phyloP scores from a whole-genome alignment of 2,113 vertebrate genomes.

The Podarcis cretensis region DNA sequence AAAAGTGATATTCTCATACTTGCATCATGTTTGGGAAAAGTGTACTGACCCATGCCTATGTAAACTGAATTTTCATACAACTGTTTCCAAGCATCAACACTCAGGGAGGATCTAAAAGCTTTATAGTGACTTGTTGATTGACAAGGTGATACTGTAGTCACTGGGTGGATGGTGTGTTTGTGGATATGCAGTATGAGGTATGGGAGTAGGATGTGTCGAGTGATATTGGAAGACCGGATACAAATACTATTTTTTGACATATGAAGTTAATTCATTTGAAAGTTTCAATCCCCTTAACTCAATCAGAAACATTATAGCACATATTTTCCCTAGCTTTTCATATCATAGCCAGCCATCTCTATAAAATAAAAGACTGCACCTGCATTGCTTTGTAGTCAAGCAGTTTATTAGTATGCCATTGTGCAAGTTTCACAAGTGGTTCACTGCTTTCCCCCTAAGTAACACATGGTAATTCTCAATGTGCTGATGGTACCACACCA shows the following conservation, averaged over 20 bases:
- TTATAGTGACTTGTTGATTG: too few relatives aligned
- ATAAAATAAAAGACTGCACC: neutral
- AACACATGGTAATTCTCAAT: neutral
- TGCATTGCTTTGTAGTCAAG: neutral
- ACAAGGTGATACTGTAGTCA: too few relatives aligned
- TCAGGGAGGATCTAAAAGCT: neutral
- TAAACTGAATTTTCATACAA: neutral
- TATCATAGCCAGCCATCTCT: rapidly evolving
- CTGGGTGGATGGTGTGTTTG: too few relatives aligned
- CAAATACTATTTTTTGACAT: conserved; percentile 61
- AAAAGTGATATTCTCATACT: neutral
- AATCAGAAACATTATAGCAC: neutral
- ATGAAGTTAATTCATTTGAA: conserved; percentile 60
- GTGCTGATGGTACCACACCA: neutral
- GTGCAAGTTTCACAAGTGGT: neutral
- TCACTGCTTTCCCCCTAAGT: rapidly evolving
- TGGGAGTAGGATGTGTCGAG: too few relatives aligned
- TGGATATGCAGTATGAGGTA: too few relatives aligned
- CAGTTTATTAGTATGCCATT: rapidly evolving
- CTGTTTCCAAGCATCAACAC: neutral
- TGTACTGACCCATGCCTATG: neutral
- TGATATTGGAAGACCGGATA: neutral
- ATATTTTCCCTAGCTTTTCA: neutral
- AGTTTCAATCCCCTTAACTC: conserved; percentile 43
- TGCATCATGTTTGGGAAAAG: neutral